Conservation (phyloP, 1,140 invertebrate species). For the Homalodisca vitripennis region DNA sequence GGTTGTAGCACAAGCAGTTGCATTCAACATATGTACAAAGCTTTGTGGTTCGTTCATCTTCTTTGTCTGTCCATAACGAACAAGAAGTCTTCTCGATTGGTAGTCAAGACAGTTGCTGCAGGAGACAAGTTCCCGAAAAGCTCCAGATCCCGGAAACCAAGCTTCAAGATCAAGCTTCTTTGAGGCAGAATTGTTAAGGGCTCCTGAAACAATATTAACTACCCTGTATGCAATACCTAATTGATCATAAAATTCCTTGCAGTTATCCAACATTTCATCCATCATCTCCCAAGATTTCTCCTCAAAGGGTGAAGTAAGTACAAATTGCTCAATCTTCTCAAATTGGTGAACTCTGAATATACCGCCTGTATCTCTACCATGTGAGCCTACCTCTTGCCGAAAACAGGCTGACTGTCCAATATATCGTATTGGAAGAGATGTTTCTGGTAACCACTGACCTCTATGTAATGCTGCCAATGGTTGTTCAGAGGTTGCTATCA, state of each 20-base stretch:
- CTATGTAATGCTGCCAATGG: constrained; percentile 98
- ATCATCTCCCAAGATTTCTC: constrained; percentile 98
- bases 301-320: constrained; percentile 94
- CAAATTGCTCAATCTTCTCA: constrained; percentile 99
- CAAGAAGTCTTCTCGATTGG: constrained; percentile 85
- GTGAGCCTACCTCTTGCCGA: constrained; percentile 98
- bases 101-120: constrained; percentile 99
- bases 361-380: constrained; percentile 96
- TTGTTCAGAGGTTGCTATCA: constrained; percentile 99
- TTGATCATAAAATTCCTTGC: constrained; percentile 89
- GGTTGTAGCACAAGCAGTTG: constrained; percentile 98
- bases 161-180: constrained; percentile 99
- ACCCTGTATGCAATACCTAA: constrained; percentile 94
- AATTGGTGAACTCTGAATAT: constrained; percentile 99
- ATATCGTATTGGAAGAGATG: constrained; percentile 84
- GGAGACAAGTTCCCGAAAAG: constrained; percentile 96
- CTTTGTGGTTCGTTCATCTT: constrained; percentile 87
- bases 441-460: constrained; percentile 94
- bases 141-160: constrained; percentile 95
- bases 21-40: constrained; percentile 99
- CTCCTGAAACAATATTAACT: constrained; percentile 98
- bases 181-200: constrained; percentile 96
- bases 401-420: constrained; percentile 98
- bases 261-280: constrained; percentile 98
- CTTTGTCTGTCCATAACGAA: constrained; percentile 95